Percentiles rank a stretch among this genome's conserved stretches.
Conservation (phyloP, 2,797 vertebrate genomes). For the Amniataba percoides region DNA sequence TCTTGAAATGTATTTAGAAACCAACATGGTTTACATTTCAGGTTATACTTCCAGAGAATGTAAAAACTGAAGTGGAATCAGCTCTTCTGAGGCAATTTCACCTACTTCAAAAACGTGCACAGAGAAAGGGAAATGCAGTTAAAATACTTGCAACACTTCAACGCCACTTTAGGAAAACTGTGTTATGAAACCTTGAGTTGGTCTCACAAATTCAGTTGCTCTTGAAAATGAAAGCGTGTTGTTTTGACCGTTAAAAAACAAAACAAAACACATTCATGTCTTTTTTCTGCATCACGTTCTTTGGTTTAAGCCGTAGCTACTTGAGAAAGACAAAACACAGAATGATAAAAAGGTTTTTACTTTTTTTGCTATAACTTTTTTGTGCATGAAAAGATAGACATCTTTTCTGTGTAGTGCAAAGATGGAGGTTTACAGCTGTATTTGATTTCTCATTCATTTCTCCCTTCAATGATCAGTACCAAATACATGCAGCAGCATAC, state of each 20-base stretch:
- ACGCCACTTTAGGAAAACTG: no score
- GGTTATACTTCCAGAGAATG: neutral
- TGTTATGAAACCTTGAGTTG: neutral
- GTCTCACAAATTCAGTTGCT: no score
- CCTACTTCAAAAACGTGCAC: neutral
- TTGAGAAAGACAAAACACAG: neutral
- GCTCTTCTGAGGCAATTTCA: neutral
- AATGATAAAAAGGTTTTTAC: conserved; percentile 1
- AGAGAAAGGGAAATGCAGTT: neutral
- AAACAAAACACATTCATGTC: no score
- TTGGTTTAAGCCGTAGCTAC: no score
- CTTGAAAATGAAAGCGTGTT: neutral
- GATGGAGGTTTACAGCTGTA: neutral
- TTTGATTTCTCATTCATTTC: neutral
- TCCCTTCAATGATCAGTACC: neutral
- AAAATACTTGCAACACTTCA: neutral
- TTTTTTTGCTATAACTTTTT: neutral
- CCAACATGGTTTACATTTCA: neutral
- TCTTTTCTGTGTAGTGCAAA: neutral
- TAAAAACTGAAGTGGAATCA: neutral
- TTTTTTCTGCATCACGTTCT: no score
- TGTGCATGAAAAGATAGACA: neutral
- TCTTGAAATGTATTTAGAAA: neutral
- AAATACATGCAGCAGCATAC: neutral
- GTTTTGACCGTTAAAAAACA: neutral